Evolutionary conservation across 2,888 invertebrate genomes (phyloP).

Genomic region (Melinopterus prodromus): DNA sequence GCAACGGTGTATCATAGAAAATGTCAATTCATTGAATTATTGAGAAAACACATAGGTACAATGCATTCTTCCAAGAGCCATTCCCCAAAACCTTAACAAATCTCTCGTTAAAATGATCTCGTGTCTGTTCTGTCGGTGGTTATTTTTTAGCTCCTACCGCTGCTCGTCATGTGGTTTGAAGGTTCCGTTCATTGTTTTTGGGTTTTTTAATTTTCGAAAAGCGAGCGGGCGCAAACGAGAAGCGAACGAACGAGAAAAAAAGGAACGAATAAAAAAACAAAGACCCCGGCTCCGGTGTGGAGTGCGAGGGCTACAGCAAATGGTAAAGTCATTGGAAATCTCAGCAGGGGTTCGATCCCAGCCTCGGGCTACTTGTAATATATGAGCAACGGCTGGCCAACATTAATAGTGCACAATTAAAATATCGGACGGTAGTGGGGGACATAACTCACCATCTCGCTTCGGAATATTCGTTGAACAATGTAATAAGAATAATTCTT

Average conservation of each 20-base stretch:
- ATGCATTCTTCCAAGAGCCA: too few species aligned
- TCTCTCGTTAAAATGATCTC: not conserved
- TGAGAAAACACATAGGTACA: too few species aligned
- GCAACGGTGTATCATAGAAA: too few species aligned
- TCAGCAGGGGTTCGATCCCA: conserved; percentile 56
- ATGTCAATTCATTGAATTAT: too few species aligned
- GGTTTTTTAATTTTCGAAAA: conserved; percentile 34
- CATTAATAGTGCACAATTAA: conserved; percentile 56
- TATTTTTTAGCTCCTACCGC: not conserved
- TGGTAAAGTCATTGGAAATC: conserved; percentile 57
- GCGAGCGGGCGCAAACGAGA: conserved; percentile 28
- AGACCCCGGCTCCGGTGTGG: not conserved
- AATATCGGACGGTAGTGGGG: conserved; percentile 43
- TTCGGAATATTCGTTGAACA: not conserved
- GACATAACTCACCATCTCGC: conserved; percentile 21
- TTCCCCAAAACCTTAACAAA: not conserved
- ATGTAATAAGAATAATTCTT: not conserved
- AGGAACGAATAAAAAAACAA: not conserved
- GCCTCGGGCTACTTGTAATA: conserved; percentile 57
- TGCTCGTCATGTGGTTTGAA: conserved; percentile 1
- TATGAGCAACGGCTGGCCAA: conserved; percentile 55
- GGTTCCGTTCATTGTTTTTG: conserved; percentile 28
- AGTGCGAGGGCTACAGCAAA: conserved; percentile 32
- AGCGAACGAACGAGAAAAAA: conserved; percentile 22
- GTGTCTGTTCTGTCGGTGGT: not conserved